Evolutionary conservation across 1,140 invertebrate species (phyloP), one percentile per base, ranked within the genome.

Genomic region (Zaprionus camerounensis): DNA sequence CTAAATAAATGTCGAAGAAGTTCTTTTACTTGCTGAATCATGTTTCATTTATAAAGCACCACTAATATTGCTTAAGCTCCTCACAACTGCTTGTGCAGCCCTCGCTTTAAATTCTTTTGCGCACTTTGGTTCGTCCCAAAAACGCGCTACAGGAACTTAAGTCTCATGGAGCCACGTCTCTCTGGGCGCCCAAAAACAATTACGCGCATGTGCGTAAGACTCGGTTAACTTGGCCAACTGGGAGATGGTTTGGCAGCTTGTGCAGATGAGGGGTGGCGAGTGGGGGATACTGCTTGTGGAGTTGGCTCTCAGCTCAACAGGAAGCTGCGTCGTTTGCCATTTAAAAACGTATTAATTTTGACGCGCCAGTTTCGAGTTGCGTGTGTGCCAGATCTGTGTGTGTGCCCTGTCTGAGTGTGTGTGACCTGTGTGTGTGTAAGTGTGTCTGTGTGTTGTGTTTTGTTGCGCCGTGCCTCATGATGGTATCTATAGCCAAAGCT

Each of bases 301-400:
- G 44, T 20, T 38, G 36, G 36, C 36, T 46, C 41, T 46, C 41
- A 46, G 46, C 76, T 63, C 83, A 81, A 84, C 83, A 87, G 84
- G 84, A 87, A 87, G 83, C 84, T 90, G 81, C 85, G 85, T 90
- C 71, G 84, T 69, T 88, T 83, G 84, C 78, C 85, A 88, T 88
- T 88, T 88, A 88, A 88, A 88, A 88, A 88, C 85, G 84, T 88
- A 88, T 88, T 88, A 88, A 88, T 88, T 88, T 88, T 88, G 84
- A 87, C 84, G 84, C 84, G 85, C 78, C 81, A 59, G 71, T 61
- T 71, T 74, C 55, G 9, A 63, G 38, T 46, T 58, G 36, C 41
- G 46, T 51, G 46, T 51, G 46, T 51, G 41, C 41, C 20, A 20
- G 20, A 20, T 38, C n/a, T 41, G 15, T n/a, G 46, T 49, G 46